phyloP scores from a whole-genome alignment of 1,140 invertebrate genomes.

The Drosophila rhopaloa region DNA sequence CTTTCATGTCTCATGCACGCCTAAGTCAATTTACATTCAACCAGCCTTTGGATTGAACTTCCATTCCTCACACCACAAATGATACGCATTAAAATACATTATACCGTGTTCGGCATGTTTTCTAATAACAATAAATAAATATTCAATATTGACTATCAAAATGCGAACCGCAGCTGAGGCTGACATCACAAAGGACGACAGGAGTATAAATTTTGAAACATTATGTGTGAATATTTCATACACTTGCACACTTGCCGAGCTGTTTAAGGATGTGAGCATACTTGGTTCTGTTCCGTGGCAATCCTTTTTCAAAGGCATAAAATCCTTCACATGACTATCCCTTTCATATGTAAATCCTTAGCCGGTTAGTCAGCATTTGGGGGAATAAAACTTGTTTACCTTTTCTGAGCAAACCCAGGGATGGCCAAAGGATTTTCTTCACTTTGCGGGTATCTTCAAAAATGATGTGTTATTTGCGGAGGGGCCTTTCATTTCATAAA shows the following conservation, averaged over 20 bases:
- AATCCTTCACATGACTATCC: slow-evolving; percentile 37
- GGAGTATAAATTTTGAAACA: slow-evolving; percentile 42
- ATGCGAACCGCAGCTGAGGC: slow-evolving; percentile 58
- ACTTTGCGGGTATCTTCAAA: slow-evolving; percentile 23
- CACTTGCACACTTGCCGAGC: slow-evolving; percentile 8
- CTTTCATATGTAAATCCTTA: slow-evolving; percentile 49
- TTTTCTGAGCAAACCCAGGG: slow-evolving; percentile 17
- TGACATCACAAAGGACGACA: slow-evolving; percentile 56
- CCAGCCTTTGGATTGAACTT: slow-evolving; percentile 14
- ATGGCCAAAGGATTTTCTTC: slow-evolving; percentile 37
- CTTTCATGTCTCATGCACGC: slow-evolving; percentile 1
- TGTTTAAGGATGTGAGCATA: slow-evolving; percentile 23
- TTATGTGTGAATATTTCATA: slow-evolving; percentile 52
- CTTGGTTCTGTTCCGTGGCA: slow-evolving; percentile 6
- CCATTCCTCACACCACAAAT: slow-evolving; percentile 7
- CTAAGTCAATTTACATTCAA: slow-evolving; percentile 13
- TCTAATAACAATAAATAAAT: slow-evolving; percentile 70
- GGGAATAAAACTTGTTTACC: slow-evolving; percentile 51
- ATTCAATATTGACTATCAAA: slow-evolving; percentile 61
- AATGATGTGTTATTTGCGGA: slow-evolving; percentile 37
- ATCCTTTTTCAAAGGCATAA: slow-evolving; percentile 44
- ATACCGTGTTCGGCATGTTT: slow-evolving; percentile 15
- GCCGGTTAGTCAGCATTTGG: slow-evolving; percentile 44
- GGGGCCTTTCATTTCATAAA: slow-evolving; percentile 32
- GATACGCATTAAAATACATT: slow-evolving; percentile 11